These are phyloP conservation scores for Trichonephila inaurata DNA, from an alignment of 1,140 invertebrate species.

Conservation along the genomic window DNA sequence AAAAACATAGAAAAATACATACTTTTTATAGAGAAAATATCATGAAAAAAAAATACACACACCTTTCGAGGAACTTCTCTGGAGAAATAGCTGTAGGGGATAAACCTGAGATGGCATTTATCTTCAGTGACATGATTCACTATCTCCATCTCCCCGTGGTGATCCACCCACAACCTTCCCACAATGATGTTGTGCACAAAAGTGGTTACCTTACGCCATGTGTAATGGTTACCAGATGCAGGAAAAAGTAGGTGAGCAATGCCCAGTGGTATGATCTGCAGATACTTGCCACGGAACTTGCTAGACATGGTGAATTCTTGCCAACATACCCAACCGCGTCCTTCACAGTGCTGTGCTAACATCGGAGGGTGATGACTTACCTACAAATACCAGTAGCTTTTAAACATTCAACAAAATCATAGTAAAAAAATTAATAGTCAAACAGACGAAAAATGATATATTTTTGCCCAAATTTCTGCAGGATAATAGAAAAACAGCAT, in stretches of 20 bases:
- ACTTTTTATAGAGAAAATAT: no score
- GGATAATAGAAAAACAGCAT: no score
- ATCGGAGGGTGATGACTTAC: constrained; percentile 99
- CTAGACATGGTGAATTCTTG: constrained; percentile 99
- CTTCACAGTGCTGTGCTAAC: constrained; percentile 95
- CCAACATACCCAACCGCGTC: constrained; percentile 93
- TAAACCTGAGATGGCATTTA: constrained; percentile 97
- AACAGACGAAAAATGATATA: no score
- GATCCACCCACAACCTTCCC: constrained; percentile 99
- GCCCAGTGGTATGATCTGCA: constrained; percentile 94
- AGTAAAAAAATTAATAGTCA: no score
- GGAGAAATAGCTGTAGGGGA: constrained; percentile 99
- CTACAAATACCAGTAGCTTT: constrained; percentile 78
- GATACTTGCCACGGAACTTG: constrained; percentile 98
- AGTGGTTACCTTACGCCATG: constrained; percentile 98
- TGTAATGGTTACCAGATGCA: constrained; percentile 90
- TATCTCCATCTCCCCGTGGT: constrained; percentile 99
- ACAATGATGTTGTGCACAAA: constrained; percentile 99
- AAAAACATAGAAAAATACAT: no score
- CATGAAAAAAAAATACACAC: constrained; percentile 78
- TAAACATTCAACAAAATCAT: background rate
- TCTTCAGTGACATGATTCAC: constrained; percentile 92
- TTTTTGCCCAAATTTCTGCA: no score
- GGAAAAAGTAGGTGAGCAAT: constrained; percentile 90
- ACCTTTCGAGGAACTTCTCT: constrained; percentile 95